These are phyloP conservation scores for Halocaridina rubra DNA, from an alignment of 2,888 invertebrate species.

Conservation along the genomic window DNA sequence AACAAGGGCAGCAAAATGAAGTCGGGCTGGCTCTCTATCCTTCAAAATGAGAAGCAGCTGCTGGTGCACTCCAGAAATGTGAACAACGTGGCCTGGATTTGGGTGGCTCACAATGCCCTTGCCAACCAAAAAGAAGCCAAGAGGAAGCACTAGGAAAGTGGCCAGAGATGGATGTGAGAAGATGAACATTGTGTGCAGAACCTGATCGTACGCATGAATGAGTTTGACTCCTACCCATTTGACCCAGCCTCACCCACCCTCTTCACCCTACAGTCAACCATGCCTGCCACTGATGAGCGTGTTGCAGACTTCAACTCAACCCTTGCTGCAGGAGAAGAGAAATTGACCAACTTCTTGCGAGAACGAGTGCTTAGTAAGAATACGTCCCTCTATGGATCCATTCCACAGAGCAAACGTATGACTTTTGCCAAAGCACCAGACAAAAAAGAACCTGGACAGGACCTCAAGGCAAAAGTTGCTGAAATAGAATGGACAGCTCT, in stretches of 20 bases:
- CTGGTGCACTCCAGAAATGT: background rate
- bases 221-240: background rate
- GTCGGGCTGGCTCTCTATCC: background rate
- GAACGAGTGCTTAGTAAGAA: background rate
- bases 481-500: background rate
- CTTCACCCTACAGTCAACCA: background rate
- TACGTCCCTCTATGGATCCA: background rate
- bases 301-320: background rate
- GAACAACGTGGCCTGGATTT: background rate
- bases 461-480: background rate
- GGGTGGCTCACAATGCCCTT: background rate
- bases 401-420: background rate
- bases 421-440: background rate
- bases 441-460: background rate
- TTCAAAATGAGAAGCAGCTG: conserved; percentile 3
- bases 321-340: background rate
- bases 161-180: background rate
- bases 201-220: background rate
- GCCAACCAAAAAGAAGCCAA: background rate
- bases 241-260: background rate
- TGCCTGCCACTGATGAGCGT: background rate
- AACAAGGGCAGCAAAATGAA: background rate
- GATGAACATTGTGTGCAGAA: background rate
- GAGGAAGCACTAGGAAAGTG: background rate
- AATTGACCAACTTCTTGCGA: background rate